Evolutionary conservation across 2,888 invertebrate species (phyloP), one percentile per base, ranked within the genome.

Genomic region (Cyclophora albipunctata): DNA sequence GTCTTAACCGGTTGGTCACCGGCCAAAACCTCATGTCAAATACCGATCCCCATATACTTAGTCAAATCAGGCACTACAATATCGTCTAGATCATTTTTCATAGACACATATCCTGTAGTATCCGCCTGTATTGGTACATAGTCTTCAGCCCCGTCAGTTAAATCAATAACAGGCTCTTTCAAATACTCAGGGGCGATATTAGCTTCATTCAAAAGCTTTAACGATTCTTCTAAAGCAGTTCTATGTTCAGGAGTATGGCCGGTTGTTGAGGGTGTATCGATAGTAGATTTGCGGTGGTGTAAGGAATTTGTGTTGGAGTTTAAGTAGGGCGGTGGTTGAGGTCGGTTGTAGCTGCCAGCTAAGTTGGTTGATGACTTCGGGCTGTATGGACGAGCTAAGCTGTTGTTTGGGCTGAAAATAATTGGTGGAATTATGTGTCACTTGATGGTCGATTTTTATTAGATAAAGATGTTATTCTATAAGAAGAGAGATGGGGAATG

Each of bases 391-490:
- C 90, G 84, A 34, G 77, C 84, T 2, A 90, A 77, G 58, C 91
- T 91, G 66, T 88, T 91, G 72, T 83, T 90, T 5, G 91, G 91
- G 57, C 92, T 92, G 75, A 3, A 73, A 79, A 42, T 20, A 20
- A 20, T 1, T 20, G 20, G 20, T 20, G 20, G 20, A 20, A 20
- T 20, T 20, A 20, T 20, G 20, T 20, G 1, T 20, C 2, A 20
- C 20, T 20, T 20, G 20, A 2, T 20, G 20, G 20, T 20, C 20
- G 20, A 20, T n/a, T n/a, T n/a, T n/a, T n/a, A n/a, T n/a, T n/a
- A 20, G 20, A 20, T 20, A 20, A 20, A 1, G 20, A 20, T 20
- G 20, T 20, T 20, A 20, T 20, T 20, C 20, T 20, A 20, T 20
- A 20, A 20, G 20, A 20, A 20, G 20, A 20, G 1, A 20, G 20